Evolutionary conservation across 2,113 vertebrate genomes (phyloP).

Genomic region (Choloepus hoffmanni): DNA sequence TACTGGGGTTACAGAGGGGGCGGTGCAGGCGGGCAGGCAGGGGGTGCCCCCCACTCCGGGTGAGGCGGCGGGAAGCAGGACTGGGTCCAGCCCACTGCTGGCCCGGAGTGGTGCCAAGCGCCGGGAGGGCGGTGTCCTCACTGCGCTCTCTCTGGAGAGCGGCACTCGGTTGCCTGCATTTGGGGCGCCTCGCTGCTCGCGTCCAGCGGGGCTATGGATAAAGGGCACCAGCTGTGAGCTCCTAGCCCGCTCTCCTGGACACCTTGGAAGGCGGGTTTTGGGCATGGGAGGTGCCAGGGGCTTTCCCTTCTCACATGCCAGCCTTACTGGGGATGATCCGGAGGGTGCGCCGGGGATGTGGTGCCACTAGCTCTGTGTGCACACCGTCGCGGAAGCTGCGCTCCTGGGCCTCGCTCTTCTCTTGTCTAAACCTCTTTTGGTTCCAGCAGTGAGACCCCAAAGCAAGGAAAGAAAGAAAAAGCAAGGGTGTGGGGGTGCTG

Average conservation of each 20-base stretch:
- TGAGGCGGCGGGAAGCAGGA: constrained; percentile 30
- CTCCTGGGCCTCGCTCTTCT: not conserved
- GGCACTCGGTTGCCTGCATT: not conserved
- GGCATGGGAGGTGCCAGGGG: not conserved
- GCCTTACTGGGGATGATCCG: not conserved
- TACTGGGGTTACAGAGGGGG: not conserved
- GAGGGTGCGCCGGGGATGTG: not conserved
- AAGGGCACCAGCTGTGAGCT: not conserved
- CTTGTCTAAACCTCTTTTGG: constrained; percentile 56
- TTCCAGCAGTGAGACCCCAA: constrained; percentile 75
- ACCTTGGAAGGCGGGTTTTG: not conserved
- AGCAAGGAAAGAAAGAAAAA: constrained; percentile 72
- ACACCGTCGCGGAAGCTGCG: constrained; percentile 34
- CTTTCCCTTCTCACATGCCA: not conserved
- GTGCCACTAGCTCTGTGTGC: not conserved
- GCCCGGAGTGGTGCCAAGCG: constrained; percentile 58
- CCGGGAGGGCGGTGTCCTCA: not conserved
- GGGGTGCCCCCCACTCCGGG: not conserved
- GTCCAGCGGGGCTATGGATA: constrained; percentile 40
- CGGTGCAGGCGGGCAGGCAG: not conserved
- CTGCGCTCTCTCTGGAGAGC: not conserved
- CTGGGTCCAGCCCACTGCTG: not conserved
- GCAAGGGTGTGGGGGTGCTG: constrained; percentile 76
- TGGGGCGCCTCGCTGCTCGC: not conserved
- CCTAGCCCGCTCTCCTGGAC: not conserved